Conservation (phyloP, 2,888 invertebrate genomes). For the Deilephila porcellus region DNA sequence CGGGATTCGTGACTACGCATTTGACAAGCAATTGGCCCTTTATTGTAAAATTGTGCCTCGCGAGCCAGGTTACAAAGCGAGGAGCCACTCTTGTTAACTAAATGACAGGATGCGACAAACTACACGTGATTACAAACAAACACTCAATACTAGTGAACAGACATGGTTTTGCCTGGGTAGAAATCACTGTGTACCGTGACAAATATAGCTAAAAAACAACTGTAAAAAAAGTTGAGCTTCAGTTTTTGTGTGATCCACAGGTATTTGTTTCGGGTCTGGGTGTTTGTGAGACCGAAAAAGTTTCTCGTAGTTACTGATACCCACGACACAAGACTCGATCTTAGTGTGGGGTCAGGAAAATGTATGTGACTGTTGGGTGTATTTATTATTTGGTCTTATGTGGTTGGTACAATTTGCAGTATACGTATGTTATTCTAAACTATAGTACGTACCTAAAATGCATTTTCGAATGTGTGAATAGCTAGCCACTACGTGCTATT, state of each 20-base stretch:
- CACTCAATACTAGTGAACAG: neutral
- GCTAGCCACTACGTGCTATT: neutral
- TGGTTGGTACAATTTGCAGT: neutral
- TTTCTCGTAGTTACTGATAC: too few relatives aligned
- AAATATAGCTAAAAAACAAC: too few relatives aligned
- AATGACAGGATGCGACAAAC: neutral
- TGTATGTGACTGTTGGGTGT: too few relatives aligned
- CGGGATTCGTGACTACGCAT: neutral
- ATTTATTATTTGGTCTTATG: too few relatives aligned
- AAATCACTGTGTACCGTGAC: too few relatives aligned
- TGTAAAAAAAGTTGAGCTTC: too few relatives aligned
- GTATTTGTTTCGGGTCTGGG: too few relatives aligned
- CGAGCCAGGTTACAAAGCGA: neutral
- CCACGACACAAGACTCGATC: too few relatives aligned
- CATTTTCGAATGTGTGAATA: neutral
- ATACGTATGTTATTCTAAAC: neutral
- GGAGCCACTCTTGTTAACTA: constrained; percentile 13
- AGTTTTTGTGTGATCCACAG: too few relatives aligned
- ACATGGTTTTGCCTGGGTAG: neutral
- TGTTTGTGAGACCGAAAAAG: too few relatives aligned
- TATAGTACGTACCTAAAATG: neutral
- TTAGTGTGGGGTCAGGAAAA: too few relatives aligned
- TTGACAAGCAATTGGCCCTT: neutral
- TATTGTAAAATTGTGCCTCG: neutral
- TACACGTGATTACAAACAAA: neutral